A percentile compares a stretch with the other conserved stretches of the same genome.
Conservation (phyloP, 2,888 invertebrate genomes). For the Melanophora roralis region DNA sequence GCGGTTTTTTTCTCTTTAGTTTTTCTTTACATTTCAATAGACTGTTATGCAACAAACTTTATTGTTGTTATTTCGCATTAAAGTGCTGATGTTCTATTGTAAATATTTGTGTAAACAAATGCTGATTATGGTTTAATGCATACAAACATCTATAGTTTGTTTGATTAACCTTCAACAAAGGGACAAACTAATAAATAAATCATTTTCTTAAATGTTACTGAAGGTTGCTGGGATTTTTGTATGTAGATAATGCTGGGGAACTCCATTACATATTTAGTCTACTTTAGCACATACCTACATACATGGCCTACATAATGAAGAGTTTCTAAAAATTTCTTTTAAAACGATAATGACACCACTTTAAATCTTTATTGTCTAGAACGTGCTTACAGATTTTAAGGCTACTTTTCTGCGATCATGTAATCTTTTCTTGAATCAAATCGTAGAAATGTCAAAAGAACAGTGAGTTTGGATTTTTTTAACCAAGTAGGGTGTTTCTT, state of each 20-base stretch:
- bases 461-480: no score
- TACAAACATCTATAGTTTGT: conserved; percentile 27
- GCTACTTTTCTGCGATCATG: no score
- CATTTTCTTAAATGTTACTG: conserved; percentile 10
- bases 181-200: conserved; percentile 36
- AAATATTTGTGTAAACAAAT: conserved; percentile 19
- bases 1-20: not conserved
- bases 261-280: not conserved
- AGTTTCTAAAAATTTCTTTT: no score
- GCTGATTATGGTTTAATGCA: conserved; percentile 49
- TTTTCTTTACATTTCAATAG: not conserved
- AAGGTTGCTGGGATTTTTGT: conserved; percentile 12
- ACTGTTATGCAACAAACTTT: not conserved
- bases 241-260: conserved; percentile 23
- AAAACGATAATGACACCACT: no score
- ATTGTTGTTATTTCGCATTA: conserved; percentile 46
- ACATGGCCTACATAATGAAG: no score
- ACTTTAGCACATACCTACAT: no score
- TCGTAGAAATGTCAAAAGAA: no score
- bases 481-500: no score
- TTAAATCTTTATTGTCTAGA: no score
- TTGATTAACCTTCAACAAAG: conserved; percentile 55
- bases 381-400: no score
- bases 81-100: not conserved
- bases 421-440: no score